Conservation (phyloP, 2,797 vertebrate genomes). For the Mustela erminea region DNA sequence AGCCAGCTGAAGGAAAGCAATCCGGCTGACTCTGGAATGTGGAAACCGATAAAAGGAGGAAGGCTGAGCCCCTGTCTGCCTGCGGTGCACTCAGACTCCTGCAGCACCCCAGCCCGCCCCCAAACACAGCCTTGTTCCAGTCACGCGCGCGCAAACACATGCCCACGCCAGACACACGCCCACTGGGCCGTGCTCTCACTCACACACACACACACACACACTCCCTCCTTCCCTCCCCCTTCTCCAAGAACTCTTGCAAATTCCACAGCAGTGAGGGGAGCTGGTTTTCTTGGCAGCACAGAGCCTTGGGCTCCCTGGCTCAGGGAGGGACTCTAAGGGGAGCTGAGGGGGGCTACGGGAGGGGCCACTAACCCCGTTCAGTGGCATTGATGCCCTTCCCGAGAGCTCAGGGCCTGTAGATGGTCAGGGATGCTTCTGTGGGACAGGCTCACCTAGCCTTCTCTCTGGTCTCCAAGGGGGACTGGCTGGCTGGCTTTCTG, state of each 20-base stretch:
- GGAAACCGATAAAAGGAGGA: constrained; percentile 82
- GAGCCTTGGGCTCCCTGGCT: constrained; percentile 60
- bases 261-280: constrained; percentile 84
- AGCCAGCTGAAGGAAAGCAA: constrained; percentile 71
- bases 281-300: constrained; percentile 82
- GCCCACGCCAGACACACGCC: constrained; percentile 73
- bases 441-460: constrained; percentile 57
- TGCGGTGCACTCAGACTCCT: constrained; percentile 3
- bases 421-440: neutral
- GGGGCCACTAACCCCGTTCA: neutral
- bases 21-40: constrained; percentile 83
- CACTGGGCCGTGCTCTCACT: constrained; percentile 43
- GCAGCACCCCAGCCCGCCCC: constrained; percentile 61
- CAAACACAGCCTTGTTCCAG: constrained; percentile 54
- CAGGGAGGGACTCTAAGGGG: constrained; percentile 51
- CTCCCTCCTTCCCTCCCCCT: neutral
- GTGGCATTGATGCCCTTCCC: neutral
- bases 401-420: neutral
- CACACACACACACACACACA: neutral
- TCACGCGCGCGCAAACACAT: constrained; percentile 75
- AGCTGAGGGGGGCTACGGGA: neutral
- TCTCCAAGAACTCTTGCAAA: constrained; percentile 72
- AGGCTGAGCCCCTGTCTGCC: constrained; percentile 51
- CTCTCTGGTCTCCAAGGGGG: neutral
- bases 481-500: neutral